Base-by-base conservation (phyloP, 2,888 invertebrate genomes). In the Monochamus alternatus region DNA sequence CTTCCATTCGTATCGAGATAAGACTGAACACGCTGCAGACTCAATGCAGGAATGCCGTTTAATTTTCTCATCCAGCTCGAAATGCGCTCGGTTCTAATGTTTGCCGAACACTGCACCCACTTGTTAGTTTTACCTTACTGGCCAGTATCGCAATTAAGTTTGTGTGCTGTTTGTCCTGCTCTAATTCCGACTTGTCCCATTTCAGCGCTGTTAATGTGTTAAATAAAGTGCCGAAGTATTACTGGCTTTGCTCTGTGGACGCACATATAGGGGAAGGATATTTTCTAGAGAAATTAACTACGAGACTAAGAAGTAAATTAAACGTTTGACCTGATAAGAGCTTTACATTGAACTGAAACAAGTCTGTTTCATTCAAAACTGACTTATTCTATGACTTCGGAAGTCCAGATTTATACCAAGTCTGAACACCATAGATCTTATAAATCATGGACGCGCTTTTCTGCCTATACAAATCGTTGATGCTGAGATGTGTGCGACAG, bases 51-150 rank as follows among this genome's bases (percentile, higher is more conserved):
- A 44, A 51, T 64, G 64, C 47, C 30, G 64, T 64, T 44, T 44
- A 64, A 64, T 64, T 64, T 47, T 47, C 47, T 47, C 47, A 30
- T 64, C 44, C 31, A 64, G 64, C 14, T 22, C 47, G 44, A 22
- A 64, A 12, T 64, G 64, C 30, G 7, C 47, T 47, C 64, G 3
- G 44, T 64, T 64, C 31, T 22, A 64, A 47, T 64, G 47, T 47
- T 64, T 64, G 47, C 44, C 44, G 64, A 64, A 64, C 64, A 47
- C 30, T 64, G 64, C 64, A 64, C 8, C 44, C 30, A 64, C 44
- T 64, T 30, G 64, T 44, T 44, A 64, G 64, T 64, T 47, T 64
- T 64, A 64, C 64, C 64, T 51, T 44, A 47, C 22, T 14, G 38
- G 31, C 47, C 47, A 64, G 31, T 47, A 47, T 47, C 47, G 44